Percentiles rank a stretch among this genome's conserved stretches.
These are phyloP conservation scores for Aphidius colemani DNA, from an alignment of 2,888 invertebrate species.

Conservation along the genomic window DNA sequence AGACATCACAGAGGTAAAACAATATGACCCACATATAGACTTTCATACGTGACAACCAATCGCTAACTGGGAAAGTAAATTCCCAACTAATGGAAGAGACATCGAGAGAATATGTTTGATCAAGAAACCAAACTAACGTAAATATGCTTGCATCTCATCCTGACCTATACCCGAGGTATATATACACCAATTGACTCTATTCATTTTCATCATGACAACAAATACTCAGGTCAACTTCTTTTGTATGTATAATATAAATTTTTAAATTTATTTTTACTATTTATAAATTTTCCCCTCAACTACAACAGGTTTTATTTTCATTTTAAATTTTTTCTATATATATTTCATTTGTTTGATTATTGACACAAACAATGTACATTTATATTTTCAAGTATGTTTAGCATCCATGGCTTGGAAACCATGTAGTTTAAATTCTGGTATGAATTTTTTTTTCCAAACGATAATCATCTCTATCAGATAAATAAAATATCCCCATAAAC, in stretches of 20 bases:
- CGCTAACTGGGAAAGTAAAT: constrained; percentile 59
- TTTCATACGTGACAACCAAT: constrained; percentile 56
- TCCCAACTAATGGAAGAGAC: constrained; percentile 57
- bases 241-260: neutral
- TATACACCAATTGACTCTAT: constrained; percentile 49
- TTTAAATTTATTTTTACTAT: no score
- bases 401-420: no score
- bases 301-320: no score
- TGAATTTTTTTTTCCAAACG: no score
- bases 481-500: no score
- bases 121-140: constrained; percentile 32
- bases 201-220: constrained; percentile 42
- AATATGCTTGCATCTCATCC: constrained; percentile 34
- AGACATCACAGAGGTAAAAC: constrained; percentile 14
- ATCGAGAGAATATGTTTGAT: constrained; percentile 52
- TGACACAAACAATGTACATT: no score
- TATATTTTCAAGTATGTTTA: no score
- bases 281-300: no score
- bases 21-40: constrained; percentile 37
- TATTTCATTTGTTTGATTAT: no score
- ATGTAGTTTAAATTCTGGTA: no score
- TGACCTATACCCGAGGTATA: constrained; percentile 55
- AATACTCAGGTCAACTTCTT: neutral
- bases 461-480: no score
- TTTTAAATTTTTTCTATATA: no score